phyloP scores from a whole-genome alignment of 2,797 vertebrate species.

The Pseudochirops cupreus region DNA sequence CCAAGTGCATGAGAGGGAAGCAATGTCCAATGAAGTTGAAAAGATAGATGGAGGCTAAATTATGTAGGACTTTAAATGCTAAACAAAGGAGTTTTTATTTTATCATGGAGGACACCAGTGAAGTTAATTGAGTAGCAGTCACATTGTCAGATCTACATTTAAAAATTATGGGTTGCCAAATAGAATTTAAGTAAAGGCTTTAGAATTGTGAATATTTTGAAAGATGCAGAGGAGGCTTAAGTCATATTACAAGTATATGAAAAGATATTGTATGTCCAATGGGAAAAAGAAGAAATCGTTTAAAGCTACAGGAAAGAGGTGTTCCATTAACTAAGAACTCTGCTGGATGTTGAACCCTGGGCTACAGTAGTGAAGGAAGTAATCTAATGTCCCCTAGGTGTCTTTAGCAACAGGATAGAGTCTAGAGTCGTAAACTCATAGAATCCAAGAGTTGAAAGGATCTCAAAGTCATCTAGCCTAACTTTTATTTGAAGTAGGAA shows the following conservation, averaged over 20 bases:
- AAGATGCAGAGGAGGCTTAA: neutral
- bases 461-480: neutral
- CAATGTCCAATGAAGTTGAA: neutral
- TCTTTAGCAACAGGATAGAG: neutral
- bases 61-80: neutral
- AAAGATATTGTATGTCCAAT: neutral
- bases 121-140: neutral
- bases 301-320: neutral
- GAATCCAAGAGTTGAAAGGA: neutral
- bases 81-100: neutral
- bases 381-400: neutral
- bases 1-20: neutral
- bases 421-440: neutral
- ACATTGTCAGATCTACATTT: neutral
- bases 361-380: neutral
- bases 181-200: neutral
- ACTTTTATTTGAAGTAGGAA: neutral
- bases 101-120: neutral
- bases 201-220: neutral
- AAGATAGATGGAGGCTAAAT: neutral
- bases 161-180: neutral
- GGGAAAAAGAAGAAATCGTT: neutral
- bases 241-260: neutral
- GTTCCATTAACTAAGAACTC: neutral
- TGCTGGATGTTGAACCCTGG: neutral